phyloP scores from a whole-genome alignment of 2,113 vertebrate genomes.

The Asarcornis scutulata region DNA sequence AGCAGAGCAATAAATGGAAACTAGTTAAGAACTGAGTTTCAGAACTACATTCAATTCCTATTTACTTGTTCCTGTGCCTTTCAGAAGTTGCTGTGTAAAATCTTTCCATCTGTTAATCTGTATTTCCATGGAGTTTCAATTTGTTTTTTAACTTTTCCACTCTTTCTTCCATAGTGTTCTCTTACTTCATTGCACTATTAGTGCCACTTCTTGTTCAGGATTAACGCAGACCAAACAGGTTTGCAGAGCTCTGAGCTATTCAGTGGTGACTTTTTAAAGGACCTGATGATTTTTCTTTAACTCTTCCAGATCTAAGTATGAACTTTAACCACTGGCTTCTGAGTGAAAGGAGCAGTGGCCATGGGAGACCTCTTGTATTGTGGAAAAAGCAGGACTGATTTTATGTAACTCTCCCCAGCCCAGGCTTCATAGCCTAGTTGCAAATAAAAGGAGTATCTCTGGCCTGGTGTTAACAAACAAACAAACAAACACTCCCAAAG shows the following conservation, averaged over 20 bases:
- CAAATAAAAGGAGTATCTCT: not conserved
- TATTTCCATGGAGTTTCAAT: not conserved
- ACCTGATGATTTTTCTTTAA: not conserved
- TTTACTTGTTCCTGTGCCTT: not conserved
- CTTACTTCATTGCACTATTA: not conserved
- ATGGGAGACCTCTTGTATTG: not conserved
- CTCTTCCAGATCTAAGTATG: not conserved
- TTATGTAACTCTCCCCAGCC: not conserved
- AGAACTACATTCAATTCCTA: not conserved
- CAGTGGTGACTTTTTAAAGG: not conserved
- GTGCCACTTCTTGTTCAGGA: not conserved
- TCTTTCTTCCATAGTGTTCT: not conserved
- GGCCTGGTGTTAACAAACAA: not conserved
- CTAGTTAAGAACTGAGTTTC: not conserved
- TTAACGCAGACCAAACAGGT: not conserved
- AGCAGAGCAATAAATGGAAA: not conserved
- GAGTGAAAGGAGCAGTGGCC: not conserved
- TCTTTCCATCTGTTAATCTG: not conserved
- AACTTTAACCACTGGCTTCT: not conserved
- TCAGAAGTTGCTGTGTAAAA: not conserved
- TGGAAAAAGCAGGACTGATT: not conserved
- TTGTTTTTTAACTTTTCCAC: not conserved
- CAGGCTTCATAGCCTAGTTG: not conserved
- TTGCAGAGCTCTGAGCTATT: not conserved
- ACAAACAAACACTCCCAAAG: not conserved